Percentiles rank a stretch among this genome's conserved stretches.
Evolutionary conservation across 2,888 invertebrate genomes (phyloP).

Genomic region (Nebria brevicollis): DNA sequence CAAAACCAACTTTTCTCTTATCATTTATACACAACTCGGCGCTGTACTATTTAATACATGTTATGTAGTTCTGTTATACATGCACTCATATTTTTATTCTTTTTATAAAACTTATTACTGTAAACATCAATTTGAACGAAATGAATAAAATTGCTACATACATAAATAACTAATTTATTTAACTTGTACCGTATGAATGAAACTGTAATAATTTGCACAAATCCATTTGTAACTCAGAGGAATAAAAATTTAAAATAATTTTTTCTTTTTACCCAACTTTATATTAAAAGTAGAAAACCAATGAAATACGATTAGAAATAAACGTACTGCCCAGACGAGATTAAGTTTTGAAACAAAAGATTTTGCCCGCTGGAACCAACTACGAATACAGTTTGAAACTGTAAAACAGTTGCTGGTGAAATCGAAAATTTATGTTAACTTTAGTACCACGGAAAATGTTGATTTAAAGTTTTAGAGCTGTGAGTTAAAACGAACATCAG

Average conservation of each 20-base stretch:
- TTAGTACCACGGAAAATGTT: conserved; percentile 56
- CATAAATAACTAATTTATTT: too few species aligned
- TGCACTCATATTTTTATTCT: neutral
- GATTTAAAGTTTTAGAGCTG: conserved; percentile 54
- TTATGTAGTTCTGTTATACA: neutral
- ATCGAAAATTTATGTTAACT: conserved; percentile 58
- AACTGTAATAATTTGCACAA: too few species aligned
- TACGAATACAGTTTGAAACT: conserved; percentile 27
- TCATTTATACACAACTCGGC: conserved; percentile 12
- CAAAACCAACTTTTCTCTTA: neutral
- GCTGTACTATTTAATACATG: neutral
- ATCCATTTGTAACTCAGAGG: too few species aligned
- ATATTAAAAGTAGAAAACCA: too few species aligned
- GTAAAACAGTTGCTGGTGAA: conserved; percentile 51
- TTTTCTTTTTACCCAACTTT: too few species aligned
- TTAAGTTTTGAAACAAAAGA: conserved; percentile 18
- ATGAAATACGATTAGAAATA: neutral
- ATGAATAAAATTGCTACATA: too few species aligned
- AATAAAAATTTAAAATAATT: too few species aligned
- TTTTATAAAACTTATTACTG: neutral
- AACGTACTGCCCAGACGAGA: conserved; percentile 22
- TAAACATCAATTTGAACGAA: too few species aligned
- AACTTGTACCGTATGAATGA: too few species aligned
- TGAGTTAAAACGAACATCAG: neutral
- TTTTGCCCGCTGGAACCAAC: neutral